Conservation (phyloP, 2,113 vertebrate species). For the Pluvialis apricaria region DNA sequence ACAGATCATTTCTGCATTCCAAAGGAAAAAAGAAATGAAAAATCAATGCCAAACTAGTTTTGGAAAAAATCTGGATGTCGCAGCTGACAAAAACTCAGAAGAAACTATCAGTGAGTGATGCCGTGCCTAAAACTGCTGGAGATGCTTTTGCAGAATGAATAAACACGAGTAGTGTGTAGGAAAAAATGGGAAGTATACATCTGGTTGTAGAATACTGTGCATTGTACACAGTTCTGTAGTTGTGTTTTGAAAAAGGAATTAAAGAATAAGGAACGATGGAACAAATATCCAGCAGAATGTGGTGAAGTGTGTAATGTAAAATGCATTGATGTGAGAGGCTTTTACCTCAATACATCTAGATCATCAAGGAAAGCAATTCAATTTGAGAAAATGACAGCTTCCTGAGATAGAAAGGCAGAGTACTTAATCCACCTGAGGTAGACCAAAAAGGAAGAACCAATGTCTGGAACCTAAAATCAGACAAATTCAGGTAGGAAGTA, state of each 20-base stretch:
- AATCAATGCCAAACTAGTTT: neutral
- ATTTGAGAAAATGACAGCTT: neutral
- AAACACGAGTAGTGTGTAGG: neutral
- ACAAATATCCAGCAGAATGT: neutral
- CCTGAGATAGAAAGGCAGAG: neutral
- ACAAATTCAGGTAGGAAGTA: neutral
- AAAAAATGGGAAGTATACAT: neutral
- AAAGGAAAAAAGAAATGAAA: neutral
- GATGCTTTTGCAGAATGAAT: neutral
- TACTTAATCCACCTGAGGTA: neutral
- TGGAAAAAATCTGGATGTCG: neutral
- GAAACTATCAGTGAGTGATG: neutral
- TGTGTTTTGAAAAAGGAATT: neutral
- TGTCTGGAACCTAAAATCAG: neutral
- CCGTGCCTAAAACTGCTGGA: neutral
- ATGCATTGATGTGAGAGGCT: neutral
- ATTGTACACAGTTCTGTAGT: neutral
- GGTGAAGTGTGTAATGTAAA: neutral
- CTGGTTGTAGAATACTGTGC: neutral
- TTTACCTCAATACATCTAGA: neutral
- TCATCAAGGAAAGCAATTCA: neutral
- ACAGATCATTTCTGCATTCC: neutral
- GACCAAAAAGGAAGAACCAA: neutral
- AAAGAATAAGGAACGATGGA: neutral
- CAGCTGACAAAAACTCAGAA: neutral